phyloP scores from a whole-genome alignment of 2,888 invertebrate species.

The Timema cristinae region DNA sequence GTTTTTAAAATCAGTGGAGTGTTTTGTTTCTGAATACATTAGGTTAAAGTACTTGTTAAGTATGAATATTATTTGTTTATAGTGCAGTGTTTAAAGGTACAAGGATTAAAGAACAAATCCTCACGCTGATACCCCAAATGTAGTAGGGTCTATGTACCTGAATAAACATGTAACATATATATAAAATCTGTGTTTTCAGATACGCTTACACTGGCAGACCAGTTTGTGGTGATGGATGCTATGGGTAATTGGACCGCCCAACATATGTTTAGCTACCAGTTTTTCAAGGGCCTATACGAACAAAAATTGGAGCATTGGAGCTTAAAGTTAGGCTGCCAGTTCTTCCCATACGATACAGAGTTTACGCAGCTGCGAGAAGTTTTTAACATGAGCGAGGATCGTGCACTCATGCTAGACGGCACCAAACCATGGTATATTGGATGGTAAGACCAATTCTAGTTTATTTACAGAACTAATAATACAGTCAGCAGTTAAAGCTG shows the following conservation, averaged over 20 bases:
- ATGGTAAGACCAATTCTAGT: conserved; percentile 50
- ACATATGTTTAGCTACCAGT: conserved; percentile 71
- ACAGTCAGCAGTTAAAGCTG: too few species aligned
- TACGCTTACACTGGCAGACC: conserved; percentile 74
- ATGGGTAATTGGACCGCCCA: conserved; percentile 76
- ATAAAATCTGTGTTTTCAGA: conserved; percentile 37
- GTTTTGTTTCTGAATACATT: too few species aligned
- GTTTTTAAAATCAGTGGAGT: too few species aligned
- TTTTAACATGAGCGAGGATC: conserved; percentile 68
- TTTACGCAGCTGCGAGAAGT: conserved; percentile 75
- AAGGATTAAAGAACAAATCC: too few species aligned
- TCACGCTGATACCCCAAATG: too few species aligned
- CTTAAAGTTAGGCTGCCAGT: conserved; percentile 67
- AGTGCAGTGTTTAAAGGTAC: too few species aligned
- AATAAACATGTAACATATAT: too few species aligned
- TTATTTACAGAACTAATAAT: not conserved
- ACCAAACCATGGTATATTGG: conserved; percentile 68
- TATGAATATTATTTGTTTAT: too few species aligned
- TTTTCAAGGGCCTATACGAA: conserved; percentile 74
- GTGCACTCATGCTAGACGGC: conserved; percentile 60
- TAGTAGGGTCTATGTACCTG: too few species aligned
- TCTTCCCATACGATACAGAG: conserved; percentile 89
- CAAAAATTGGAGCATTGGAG: conserved; percentile 43
- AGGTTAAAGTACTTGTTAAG: too few species aligned
- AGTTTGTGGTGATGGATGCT: conserved; percentile 83